Evolutionary conservation across 1,140 invertebrate species (phyloP).

Genomic region (Brachystomella parvula): DNA sequence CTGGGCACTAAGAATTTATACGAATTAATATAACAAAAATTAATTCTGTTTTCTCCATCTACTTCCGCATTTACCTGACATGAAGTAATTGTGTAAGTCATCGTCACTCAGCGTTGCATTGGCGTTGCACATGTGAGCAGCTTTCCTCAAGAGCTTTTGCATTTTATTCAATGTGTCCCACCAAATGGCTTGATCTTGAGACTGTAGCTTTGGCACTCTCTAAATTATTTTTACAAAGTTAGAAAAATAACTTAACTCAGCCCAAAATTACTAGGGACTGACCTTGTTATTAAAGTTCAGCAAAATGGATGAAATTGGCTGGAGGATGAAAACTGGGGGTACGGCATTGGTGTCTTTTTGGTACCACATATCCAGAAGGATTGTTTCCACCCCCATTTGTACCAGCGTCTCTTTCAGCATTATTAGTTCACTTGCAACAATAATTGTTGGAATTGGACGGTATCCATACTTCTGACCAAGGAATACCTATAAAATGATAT

Average conservation of each 20-base stretch:
- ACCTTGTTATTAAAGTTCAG: constrained; percentile 98
- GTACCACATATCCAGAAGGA: constrained; percentile 81
- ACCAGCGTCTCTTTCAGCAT: constrained; percentile 75
- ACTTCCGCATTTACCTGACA: constrained; percentile 72
- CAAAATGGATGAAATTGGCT: constrained; percentile 93
- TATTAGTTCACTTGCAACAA: constrained; percentile 82
- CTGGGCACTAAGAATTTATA: no score
- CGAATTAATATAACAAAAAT: constrained; percentile 11
- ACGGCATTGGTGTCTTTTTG: constrained; percentile 93
- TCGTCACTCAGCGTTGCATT: constrained; percentile 82
- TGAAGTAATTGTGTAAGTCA: constrained; percentile 95
- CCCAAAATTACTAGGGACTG: no score
- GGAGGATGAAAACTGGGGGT: constrained; percentile 75
- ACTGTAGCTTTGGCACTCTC: constrained; percentile 86
- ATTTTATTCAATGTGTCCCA: constrained; percentile 94
- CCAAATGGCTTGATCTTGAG: constrained; percentile 92
- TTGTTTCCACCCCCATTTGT: constrained; percentile 57
- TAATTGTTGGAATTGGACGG: constrained; percentile 89
- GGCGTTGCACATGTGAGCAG: constrained; percentile 72
- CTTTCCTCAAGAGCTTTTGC: constrained; percentile 88
- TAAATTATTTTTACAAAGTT: constrained; percentile 42
- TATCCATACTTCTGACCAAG: constrained; percentile 98
- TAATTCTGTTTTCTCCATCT: not conserved
- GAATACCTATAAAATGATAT: constrained; percentile 60
- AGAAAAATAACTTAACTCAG: not conserved